Evolutionary conservation across 2,113 vertebrate species (phyloP).

Genomic region (Alosa alosa): DNA sequence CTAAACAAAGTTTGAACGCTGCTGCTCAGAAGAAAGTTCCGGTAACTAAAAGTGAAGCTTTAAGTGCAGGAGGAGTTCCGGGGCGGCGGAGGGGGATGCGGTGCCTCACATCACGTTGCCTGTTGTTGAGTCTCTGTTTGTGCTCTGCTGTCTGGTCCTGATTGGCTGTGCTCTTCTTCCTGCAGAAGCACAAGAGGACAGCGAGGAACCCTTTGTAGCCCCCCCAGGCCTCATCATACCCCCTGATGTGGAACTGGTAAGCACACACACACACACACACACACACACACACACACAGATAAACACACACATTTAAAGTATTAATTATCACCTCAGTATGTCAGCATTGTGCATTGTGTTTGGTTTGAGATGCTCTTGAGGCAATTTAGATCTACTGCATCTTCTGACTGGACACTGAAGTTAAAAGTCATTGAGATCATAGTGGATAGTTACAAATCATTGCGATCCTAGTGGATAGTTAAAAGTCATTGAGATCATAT

Average conservation of each 20-base stretch:
- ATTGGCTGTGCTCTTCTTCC: constrained; percentile 23
- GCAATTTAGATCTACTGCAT: too few relatives aligned
- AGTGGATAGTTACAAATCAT: too few relatives aligned
- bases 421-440: too few relatives aligned
- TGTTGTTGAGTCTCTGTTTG: background rate
- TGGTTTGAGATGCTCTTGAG: too few relatives aligned
- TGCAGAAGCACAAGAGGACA: constrained; percentile 80
- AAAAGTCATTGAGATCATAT: too few relatives aligned
- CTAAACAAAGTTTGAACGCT: constrained; percentile 28
- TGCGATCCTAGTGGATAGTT: too few relatives aligned
- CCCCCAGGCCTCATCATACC: constrained; percentile 86
- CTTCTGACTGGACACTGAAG: too few relatives aligned
- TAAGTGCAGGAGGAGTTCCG: constrained; percentile 13
- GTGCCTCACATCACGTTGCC: background rate
- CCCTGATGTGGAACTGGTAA: constrained; percentile 92
- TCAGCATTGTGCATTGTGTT: too few relatives aligned
- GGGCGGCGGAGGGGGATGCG: background rate
- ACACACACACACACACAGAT: background rate
- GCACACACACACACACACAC: constrained; percentile 48
- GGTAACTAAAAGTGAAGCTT: constrained; percentile 37
- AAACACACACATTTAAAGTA: background rate
- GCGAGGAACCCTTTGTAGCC: constrained; percentile 91
- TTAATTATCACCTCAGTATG: background rate
- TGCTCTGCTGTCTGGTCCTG: constrained; percentile 15
- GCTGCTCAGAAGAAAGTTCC: constrained; percentile 22